Evolutionary conservation across 2,888 invertebrate genomes (phyloP), one percentile per base, ranked within the genome.

Genomic region (Lordiphosa fenestrarum): DNA sequence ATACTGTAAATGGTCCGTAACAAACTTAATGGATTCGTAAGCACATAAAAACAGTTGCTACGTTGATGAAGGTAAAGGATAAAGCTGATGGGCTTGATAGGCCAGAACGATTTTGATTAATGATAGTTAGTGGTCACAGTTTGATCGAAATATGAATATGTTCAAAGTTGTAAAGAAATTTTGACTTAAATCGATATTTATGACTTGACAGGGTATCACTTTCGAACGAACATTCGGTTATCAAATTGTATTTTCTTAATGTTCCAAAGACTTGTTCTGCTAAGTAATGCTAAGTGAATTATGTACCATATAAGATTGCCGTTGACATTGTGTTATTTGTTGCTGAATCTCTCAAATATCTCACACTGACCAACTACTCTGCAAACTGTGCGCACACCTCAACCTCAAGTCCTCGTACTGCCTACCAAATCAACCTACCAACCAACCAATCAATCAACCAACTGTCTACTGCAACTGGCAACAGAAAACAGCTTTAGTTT

Each of bases 401-500:
- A 73, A 66, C 61, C 67, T 74, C 63, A 70, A 59, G 73, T 64
- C 51, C 64, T 58, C 48, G 65, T 73, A 75, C 73, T 68, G 73
- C 62, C 80, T 70, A 65, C 55, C 59, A 74, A 63, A 74, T 54
- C 62, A 74, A 60, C 53, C 63, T 56, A 53, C 63, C 75, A 36
- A 68, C 59, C 69, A 67, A 58, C 44, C 54, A 69, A 62, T 57
- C 69, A 53, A 74, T 64, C 75, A 72, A 75, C 61, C 78, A 71
- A 76, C 60, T 70, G 65, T 65, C 66, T 69, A 53, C 56, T 50
- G 65, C 65, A 64, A 65, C 65, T 65, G 64, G 59, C 65, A 65
- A 65, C 59, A 41, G 35, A 59, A 53, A 15, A 42, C 63, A 70
- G 78, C 82, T 77, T 77, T 77, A 77, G 76, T 81, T 77, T 72